Conservation (phyloP, 2,888 invertebrate species). For the Yponomeuta plumbellus region DNA sequence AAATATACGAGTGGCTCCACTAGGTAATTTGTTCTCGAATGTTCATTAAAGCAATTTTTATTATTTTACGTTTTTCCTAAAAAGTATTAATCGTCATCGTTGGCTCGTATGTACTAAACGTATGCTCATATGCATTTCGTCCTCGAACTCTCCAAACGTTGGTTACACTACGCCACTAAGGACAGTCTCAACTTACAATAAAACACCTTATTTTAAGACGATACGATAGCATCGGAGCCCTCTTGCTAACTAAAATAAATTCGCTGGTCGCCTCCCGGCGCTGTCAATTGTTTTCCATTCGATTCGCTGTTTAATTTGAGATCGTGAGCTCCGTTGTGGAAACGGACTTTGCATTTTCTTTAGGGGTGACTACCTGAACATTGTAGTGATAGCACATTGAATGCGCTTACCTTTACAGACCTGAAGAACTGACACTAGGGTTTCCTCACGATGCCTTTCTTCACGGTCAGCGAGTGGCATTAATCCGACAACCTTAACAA, state of each 20-base stretch:
- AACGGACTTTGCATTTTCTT: neutral
- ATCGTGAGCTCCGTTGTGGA: neutral
- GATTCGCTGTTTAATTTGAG: slow-evolving; percentile 1
- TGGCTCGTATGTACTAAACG: neutral
- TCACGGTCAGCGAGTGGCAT: too few relatives aligned
- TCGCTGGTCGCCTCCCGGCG: neutral
- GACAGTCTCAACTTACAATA: slow-evolving; percentile 8
- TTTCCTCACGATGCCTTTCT: too few relatives aligned
- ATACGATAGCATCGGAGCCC: neutral
- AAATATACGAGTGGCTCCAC: too few relatives aligned
- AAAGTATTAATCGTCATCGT: too few relatives aligned
- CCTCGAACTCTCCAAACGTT: neutral
- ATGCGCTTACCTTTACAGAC: too few relatives aligned
- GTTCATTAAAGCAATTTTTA: too few relatives aligned
- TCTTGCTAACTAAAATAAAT: slow-evolving; percentile 9
- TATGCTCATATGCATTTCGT: neutral
- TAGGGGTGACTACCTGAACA: too few relatives aligned
- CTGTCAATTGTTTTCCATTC: neutral
- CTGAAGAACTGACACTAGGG: too few relatives aligned
- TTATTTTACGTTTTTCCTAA: too few relatives aligned
- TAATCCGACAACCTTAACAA: too few relatives aligned
- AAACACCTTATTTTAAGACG: slow-evolving; percentile 12
- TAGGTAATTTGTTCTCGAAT: too few relatives aligned
- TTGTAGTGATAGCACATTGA: too few relatives aligned
- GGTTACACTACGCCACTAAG: neutral